Base-by-base conservation (phyloP, 2,113 vertebrate genomes). In the Pardalotus punctatus region DNA sequence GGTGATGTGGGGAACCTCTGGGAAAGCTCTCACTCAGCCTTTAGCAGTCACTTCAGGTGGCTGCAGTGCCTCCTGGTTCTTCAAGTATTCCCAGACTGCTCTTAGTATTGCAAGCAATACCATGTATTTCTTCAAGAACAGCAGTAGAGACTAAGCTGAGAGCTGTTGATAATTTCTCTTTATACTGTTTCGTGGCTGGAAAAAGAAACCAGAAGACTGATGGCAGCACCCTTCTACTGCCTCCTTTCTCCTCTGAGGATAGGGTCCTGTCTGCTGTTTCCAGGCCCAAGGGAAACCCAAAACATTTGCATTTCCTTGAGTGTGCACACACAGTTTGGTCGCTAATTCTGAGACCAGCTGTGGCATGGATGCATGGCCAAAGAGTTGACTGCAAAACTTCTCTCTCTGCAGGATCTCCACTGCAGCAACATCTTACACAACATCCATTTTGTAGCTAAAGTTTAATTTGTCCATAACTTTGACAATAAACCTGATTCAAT, bases 321-420 rank as follows among this genome's bases (percentile, higher is more conserved):
- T 9, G 12, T 36, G 38, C 48, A 60, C 25, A 50, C 7, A 33
- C 7, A 42, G 21, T 42, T 58, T 0, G 0, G 12, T 42, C 61
- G 42, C 16, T n/a, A 14, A 47, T 56, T 79, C 35, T 78, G 79
- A 82, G 48, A 82, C 13, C 53, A 82, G 1, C 42, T 56, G 45
- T n/a, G n/a, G 36, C 7, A 64, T 6, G 29, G 31, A 38, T 20
- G 36, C 4, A 31, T 5, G 8, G 18, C 43, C 27, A 82, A 67
- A 84, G 40, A 66, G 22, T 12, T 35, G 54, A 81, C 43, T 71
- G 38, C 23, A 84, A 84, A 86, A 62, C 35, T 18, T 78, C 25
- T 28, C 35, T 45, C 23, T 54, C 35, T 86, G 50, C 25, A 57
- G 65, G 36, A n/a, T 69, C 23, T 66, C 38, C 58, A 19, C 10